phyloP scores from a whole-genome alignment of 2,797 vertebrate genomes.

The Trachops cirrhosus region DNA sequence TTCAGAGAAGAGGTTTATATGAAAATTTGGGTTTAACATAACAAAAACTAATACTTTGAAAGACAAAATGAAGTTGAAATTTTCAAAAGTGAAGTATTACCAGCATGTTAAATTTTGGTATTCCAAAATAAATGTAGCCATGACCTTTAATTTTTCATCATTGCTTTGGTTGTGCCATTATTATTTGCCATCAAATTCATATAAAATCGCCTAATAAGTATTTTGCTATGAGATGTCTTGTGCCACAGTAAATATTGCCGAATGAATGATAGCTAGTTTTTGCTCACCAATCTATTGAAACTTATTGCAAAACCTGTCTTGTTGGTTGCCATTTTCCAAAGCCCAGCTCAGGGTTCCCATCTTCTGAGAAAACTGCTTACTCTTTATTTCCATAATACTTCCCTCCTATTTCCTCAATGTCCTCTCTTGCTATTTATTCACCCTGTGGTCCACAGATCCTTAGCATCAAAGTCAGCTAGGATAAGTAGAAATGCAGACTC shows the following conservation, averaged over 20 bases:
- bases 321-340: not conserved
- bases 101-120: not conserved
- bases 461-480: not conserved
- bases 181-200: not conserved
- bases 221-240: not conserved
- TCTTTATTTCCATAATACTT: not conserved
- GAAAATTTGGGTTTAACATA: not conserved
- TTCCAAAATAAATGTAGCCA: not conserved
- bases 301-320: not conserved
- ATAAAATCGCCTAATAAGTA: not conserved
- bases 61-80: not conserved
- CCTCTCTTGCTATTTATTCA: not conserved
- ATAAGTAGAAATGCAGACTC: not conserved
- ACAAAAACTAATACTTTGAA: not conserved
- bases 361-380: not conserved
- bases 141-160: not conserved
- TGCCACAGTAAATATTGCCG: not conserved
- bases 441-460: not conserved
- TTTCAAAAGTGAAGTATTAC: not conserved
- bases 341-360: not conserved
- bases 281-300: not conserved
- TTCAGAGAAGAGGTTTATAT: not conserved
- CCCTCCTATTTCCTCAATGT: not conserved
- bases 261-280: constrained; percentile 13
- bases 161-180: not conserved